Percentiles rank a stretch among this genome's conserved stretches.
These are phyloP conservation scores for Colius striatus DNA, from an alignment of 2,113 vertebrate genomes.

Conservation along the genomic window DNA sequence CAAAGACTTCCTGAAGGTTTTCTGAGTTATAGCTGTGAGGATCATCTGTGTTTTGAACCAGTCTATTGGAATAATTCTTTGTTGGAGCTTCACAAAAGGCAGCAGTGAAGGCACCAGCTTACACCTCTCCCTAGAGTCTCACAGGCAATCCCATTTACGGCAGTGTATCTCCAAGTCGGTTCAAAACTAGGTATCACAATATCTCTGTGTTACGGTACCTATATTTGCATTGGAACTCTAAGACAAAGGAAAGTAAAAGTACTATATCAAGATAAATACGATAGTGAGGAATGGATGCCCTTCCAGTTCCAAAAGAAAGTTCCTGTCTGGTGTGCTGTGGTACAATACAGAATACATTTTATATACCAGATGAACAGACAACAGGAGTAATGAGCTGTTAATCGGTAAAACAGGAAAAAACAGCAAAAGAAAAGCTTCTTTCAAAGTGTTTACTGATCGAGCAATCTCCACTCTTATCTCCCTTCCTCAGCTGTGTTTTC, in stretches of 20 bases:
- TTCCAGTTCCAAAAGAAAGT: not conserved
- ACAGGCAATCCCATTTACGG: not conserved
- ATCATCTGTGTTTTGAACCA: not conserved
- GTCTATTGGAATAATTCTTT: not conserved
- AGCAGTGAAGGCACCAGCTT: not conserved
- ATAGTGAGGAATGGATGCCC: not conserved
- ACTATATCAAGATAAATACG: not conserved
- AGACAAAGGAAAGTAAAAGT: not conserved
- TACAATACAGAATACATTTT: not conserved
- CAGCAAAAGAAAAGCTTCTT: not conserved
- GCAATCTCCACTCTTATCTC: conserved; percentile 73
- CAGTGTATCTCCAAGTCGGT: not conserved
- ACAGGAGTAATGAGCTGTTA: not conserved
- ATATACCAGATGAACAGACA: conserved; percentile 20
- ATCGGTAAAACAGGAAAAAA: conserved; percentile 49
- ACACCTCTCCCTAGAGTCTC: not conserved
- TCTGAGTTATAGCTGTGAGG: not conserved
- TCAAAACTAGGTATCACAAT: not conserved
- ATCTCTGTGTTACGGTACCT: not conserved
- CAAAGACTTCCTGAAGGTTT: not conserved
- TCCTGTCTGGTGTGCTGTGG: not conserved
- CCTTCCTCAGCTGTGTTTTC: conserved; percentile 75
- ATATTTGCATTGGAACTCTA: not conserved
- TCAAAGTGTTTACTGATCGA: conserved; percentile 56
- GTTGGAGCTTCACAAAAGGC: not conserved